Percentiles rank a stretch among this genome's conserved stretches.
These are phyloP conservation scores for Sphyrna mokarran DNA, from an alignment of 2,113 vertebrate genomes.

Conservation along the genomic window DNA sequence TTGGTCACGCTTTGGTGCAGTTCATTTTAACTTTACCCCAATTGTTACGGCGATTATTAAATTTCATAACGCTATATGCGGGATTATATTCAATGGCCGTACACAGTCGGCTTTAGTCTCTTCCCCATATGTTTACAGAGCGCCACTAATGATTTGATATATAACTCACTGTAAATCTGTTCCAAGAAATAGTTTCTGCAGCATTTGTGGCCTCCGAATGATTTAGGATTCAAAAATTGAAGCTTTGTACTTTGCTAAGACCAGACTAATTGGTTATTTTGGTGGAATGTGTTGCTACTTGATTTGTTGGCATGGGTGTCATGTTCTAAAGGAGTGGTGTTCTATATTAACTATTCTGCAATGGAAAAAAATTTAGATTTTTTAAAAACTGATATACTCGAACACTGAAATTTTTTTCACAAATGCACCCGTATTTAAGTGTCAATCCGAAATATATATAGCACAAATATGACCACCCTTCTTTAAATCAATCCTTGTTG, in stretches of 20 bases:
- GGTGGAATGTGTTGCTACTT: neutral
- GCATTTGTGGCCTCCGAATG: neutral
- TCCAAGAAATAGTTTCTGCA: neutral
- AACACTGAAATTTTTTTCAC: neutral
- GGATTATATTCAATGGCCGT: slow-evolving; percentile 65
- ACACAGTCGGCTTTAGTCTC: slow-evolving; percentile 44
- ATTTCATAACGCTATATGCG: slow-evolving; percentile 70
- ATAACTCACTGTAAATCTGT: neutral
- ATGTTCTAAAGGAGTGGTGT: neutral
- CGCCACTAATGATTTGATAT: neutral
- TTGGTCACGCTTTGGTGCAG: slow-evolving; percentile 71
- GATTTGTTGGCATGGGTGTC: neutral
- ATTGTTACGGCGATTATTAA: slow-evolving; percentile 72
- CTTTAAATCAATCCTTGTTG: neutral
- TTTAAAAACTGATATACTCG: neutral
- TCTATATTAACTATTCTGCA: neutral
- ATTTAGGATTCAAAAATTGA: neutral
- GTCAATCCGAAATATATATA: neutral
- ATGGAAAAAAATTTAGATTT: neutral
- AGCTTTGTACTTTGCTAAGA: neutral
- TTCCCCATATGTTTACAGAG: neutral
- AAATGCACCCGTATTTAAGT: neutral
- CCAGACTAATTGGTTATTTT: neutral
- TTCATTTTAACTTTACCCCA: slow-evolving; percentile 71
- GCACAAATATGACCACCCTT: neutral